These are phyloP conservation scores for Charanyca ferruginea DNA, from an alignment of 2,888 invertebrate genomes.

Conservation along the genomic window DNA sequence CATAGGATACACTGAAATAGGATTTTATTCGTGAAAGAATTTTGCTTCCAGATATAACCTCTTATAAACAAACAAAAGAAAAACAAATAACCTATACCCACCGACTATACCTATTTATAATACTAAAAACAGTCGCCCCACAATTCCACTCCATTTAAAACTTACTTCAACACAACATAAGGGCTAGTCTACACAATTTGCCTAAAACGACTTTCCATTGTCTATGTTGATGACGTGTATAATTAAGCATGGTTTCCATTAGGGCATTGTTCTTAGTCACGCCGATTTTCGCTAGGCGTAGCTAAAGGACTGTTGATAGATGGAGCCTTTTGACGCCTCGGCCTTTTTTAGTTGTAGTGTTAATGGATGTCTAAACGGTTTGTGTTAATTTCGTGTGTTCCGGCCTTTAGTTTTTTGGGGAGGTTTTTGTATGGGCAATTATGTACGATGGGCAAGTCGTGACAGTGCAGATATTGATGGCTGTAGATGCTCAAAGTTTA, in stretches of 20 bases:
- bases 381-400: conserved; percentile 53
- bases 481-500: background rate
- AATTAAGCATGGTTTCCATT: conserved; percentile 64
- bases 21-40: too few relatives aligned
- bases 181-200: conserved; percentile 30
- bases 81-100: too few relatives aligned
- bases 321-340: conserved; percentile 60
- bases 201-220: conserved; percentile 51
- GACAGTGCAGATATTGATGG: conserved; percentile 15
- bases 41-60: too few relatives aligned
- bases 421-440: conserved; percentile 39
- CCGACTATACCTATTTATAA: too few relatives aligned
- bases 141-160: conserved; percentile 8
- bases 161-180: conserved; percentile 23
- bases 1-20: too few relatives aligned
- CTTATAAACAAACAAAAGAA: too few relatives aligned
- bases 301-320: conserved; percentile 60
- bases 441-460: background rate
- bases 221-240: conserved; percentile 61
- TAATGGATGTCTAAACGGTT: conserved; percentile 63
- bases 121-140: background rate
- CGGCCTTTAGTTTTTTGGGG: conserved; percentile 40
- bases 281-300: conserved; percentile 55
- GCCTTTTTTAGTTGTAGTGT: conserved; percentile 58
- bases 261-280: conserved; percentile 63